Conservation (phyloP, 2,797 vertebrate species). For the Synaphobranchus kaupii region DNA sequence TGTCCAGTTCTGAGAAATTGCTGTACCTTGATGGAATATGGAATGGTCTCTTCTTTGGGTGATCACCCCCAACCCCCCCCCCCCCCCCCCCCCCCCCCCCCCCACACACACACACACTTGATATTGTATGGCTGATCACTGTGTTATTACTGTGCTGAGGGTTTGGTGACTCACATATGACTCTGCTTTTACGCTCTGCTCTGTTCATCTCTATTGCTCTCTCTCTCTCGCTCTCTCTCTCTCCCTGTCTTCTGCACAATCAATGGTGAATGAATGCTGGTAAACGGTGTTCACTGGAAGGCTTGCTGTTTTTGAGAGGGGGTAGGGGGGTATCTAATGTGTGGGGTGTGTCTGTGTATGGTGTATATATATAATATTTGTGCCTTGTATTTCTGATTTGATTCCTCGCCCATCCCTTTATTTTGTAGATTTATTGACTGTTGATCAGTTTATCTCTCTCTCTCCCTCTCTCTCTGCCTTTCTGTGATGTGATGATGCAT, state of each 20-base stretch:
- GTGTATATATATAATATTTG: no score
- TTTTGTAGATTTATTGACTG: no score
- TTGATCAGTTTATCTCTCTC: neutral
- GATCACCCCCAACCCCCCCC: neutral
- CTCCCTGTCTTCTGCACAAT: neutral
- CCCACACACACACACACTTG: neutral
- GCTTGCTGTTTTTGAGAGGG: neutral
- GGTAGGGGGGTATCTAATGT: neutral
- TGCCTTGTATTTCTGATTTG: no score
- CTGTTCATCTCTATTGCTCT: neutral
- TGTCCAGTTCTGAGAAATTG: neutral
- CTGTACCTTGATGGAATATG: neutral
- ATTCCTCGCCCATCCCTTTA: no score
- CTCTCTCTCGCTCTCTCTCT: neutral
- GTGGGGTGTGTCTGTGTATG: neutral
- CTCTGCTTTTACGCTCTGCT: no score
- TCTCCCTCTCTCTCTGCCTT: neutral
- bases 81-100: neutral
- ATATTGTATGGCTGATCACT: neutral
- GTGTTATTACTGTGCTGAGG: neutral
- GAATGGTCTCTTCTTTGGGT: neutral
- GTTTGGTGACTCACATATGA: neutral
- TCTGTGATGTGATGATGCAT: neutral
- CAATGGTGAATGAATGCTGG: neutral
- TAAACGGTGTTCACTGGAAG: neutral